Conservation (phyloP, 2,888 invertebrate genomes). For the Volucella inanis region DNA sequence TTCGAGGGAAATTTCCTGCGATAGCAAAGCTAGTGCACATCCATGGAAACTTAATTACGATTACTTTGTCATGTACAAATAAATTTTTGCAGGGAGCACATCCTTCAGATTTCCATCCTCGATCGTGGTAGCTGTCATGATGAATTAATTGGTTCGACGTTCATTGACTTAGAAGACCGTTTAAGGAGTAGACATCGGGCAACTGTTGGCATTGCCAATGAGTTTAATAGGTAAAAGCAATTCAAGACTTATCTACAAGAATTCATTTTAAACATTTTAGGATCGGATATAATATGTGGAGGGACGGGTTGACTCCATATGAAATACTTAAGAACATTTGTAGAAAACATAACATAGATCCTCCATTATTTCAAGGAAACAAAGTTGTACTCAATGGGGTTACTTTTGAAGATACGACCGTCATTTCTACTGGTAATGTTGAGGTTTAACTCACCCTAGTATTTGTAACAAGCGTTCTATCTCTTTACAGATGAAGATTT, state of each 20-base stretch:
- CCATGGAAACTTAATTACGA: slow-evolving; percentile 9
- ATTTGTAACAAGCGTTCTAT: not conserved
- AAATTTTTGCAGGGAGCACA: slow-evolving; percentile 88
- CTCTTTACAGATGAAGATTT: slow-evolving; percentile 83
- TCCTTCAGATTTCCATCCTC: slow-evolving; percentile 88
- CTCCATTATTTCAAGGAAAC: slow-evolving; percentile 84
- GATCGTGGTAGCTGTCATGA: slow-evolving; percentile 89
- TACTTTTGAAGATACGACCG: slow-evolving; percentile 79
- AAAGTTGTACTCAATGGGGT: slow-evolving; percentile 84
- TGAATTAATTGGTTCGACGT: slow-evolving; percentile 92
- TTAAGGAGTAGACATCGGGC: slow-evolving; percentile 91
- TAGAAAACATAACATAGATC: slow-evolving; percentile 86
- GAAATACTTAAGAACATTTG: slow-evolving; percentile 89
- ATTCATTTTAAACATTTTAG: not conserved
- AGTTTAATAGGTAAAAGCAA: slow-evolving; percentile 87
- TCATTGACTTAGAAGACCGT: slow-evolving; percentile 93
- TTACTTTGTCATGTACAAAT: not conserved
- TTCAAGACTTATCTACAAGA: not conserved
- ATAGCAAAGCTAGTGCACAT: not conserved
- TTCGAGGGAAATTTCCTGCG: not conserved
- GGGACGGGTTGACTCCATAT: slow-evolving; percentile 89
- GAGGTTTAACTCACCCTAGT: not conserved
- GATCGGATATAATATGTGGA: slow-evolving; percentile 89
- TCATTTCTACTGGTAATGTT: slow-evolving; percentile 78
- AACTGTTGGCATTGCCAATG: slow-evolving; percentile 88